Evolutionary conservation across 2,797 vertebrate genomes (phyloP).

Genomic region (Tarsius wallacei): DNA sequence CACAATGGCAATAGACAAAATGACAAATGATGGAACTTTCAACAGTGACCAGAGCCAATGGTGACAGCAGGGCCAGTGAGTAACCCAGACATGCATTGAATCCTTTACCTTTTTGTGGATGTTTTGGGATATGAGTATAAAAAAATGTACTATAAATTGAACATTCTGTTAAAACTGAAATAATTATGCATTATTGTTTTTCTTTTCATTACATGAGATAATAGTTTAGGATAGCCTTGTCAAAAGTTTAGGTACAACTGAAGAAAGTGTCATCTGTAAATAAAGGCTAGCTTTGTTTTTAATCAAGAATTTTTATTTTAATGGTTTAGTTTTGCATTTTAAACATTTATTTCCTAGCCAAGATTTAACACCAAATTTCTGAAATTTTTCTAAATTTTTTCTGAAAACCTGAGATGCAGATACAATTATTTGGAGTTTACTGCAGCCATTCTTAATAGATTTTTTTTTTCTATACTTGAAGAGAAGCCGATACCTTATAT

Average conservation of each 20-base stretch:
- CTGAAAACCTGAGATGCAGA: background rate
- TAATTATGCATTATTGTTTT: background rate
- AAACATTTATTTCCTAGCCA: background rate
- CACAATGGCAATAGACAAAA: background rate
- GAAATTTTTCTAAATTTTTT: background rate
- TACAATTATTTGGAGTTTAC: background rate
- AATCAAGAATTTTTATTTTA: conserved; percentile 1
- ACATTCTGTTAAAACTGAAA: background rate
- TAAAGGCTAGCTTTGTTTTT: background rate
- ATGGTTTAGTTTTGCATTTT: conserved; percentile 2
- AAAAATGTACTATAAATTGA: background rate
- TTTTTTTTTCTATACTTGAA: background rate
- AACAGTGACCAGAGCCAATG: background rate
- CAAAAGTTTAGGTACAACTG: conserved; percentile 43
- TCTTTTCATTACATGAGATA: conserved; percentile 31
- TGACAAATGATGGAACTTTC: conserved; percentile 35
- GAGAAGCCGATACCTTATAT: background rate
- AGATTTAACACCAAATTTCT: background rate
- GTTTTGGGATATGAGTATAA: background rate
- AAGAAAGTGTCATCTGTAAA: background rate
- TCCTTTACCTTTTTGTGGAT: background rate
- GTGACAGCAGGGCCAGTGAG: background rate
- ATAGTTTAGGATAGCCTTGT: background rate
- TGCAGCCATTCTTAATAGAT: background rate
- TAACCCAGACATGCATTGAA: background rate